Conservation (phyloP, 2,888 invertebrate species). For the Arenicola marina region DNA sequence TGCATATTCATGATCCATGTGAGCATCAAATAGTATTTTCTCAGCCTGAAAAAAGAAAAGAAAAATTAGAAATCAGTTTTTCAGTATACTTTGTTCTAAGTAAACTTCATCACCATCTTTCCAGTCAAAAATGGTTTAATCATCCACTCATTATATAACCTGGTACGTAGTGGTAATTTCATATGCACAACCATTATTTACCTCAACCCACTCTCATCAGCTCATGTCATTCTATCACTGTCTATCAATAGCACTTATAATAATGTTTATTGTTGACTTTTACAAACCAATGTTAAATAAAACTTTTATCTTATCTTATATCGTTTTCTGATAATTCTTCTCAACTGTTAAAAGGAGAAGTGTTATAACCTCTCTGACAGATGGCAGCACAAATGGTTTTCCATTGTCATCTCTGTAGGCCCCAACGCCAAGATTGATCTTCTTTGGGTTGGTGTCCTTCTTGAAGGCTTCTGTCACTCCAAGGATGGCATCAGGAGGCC, state of each 20-base stretch:
- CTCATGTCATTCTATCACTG: too few species aligned
- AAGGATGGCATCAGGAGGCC: slow-evolving; percentile 96
- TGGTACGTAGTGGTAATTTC: too few species aligned
- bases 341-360: too few species aligned
- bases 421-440: slow-evolving; percentile 87
- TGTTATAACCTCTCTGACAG: slow-evolving; percentile 71
- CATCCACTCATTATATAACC: too few species aligned
- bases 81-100: neutral
- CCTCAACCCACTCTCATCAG: too few species aligned
- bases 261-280: too few species aligned
- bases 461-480: slow-evolving; percentile 97
- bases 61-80: neutral
- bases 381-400: slow-evolving; percentile 91
- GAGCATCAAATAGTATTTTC: slow-evolving; percentile 70
- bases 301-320: too few species aligned
- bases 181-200: too few species aligned
- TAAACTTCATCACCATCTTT: neutral
- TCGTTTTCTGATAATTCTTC: too few species aligned
- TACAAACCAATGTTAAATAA: too few species aligned
- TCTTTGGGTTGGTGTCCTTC: slow-evolving; percentile 84
- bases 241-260: too few species aligned
- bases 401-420: slow-evolving; percentile 98
- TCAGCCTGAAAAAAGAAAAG: slow-evolving; percentile 75
- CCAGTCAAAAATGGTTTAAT: too few species aligned
- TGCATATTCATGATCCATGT: slow-evolving; percentile 91